Evolutionary conservation across 2,797 vertebrate species (phyloP).

Genomic region (Morelia viridis): DNA sequence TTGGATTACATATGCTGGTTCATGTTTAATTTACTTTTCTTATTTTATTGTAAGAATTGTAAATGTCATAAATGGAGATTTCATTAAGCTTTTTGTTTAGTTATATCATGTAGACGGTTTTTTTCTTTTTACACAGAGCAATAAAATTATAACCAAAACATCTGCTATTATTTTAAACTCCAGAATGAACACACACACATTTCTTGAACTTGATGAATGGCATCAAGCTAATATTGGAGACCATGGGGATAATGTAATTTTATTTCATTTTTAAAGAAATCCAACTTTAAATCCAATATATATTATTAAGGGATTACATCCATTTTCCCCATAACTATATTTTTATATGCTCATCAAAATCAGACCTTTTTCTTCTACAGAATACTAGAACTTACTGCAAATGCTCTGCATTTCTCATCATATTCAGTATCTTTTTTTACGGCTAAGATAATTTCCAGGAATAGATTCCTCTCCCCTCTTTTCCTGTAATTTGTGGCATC

Average conservation of each 20-base stretch:
- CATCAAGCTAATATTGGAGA: not conserved
- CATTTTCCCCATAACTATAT: not conserved
- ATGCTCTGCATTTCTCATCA: conserved; percentile 19
- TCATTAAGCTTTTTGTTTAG: not conserved
- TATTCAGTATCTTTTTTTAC: not conserved
- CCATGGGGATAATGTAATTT: not conserved
- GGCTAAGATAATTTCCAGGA: conserved; percentile 17
- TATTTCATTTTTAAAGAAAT: not conserved
- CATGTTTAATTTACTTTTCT: not conserved
- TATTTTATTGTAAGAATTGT: not conserved
- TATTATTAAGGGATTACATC: not conserved
- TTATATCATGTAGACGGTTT: not conserved
- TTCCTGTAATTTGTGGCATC: not conserved
- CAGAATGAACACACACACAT: not conserved
- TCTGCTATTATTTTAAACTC: not conserved
- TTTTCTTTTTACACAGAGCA: not conserved
- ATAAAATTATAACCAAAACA: not conserved
- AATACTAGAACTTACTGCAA: not conserved
- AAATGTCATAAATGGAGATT: not conserved
- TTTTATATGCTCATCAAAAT: not conserved
- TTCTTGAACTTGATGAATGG: not conserved
- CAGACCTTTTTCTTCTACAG: not conserved
- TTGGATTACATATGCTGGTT: not conserved
- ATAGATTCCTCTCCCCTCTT: not conserved
- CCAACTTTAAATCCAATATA: not conserved